phyloP scores from a whole-genome alignment of 2,888 invertebrate genomes.

The Anagyrus pseudococci region DNA sequence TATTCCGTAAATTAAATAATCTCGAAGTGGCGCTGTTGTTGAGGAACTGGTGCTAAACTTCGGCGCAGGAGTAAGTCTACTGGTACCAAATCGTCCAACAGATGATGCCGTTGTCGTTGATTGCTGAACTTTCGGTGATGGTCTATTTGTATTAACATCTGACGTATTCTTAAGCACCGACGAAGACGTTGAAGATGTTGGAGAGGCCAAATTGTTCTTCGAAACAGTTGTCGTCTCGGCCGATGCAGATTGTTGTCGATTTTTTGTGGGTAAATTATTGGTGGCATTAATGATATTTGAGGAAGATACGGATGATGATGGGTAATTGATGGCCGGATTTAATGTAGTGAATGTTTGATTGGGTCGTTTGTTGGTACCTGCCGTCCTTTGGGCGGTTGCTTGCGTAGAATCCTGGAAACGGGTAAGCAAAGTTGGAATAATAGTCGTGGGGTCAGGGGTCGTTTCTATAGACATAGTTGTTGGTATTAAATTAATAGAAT shows the following conservation, averaged over 20 bases:
- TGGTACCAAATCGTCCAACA: conserved; percentile 51
- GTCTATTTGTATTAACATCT: conserved; percentile 62
- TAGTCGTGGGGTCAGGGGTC: conserved; percentile 45
- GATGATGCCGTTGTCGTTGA: conserved; percentile 37
- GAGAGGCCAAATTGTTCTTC: conserved; percentile 8
- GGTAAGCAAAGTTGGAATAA: conserved; percentile 56
- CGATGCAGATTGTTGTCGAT: conserved; percentile 20
- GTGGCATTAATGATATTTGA: conserved; percentile 30
- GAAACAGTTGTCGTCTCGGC: conserved; percentile 17
- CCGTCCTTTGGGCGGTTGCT: conserved; percentile 61
- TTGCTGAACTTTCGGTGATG: conserved; percentile 55
- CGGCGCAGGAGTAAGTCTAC: conserved; percentile 52
- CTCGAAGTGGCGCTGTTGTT: conserved; percentile 65
- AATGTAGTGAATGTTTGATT: conserved; percentile 41
- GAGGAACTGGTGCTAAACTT: conserved; percentile 53
- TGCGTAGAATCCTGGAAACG: conserved; percentile 59
- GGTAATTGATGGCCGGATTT: conserved; percentile 18
- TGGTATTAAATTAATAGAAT: conserved; percentile 37
- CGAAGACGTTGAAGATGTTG: conserved; percentile 9
- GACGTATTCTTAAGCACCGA: conserved; percentile 57
- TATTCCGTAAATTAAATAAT: conserved; percentile 78
- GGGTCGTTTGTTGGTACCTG: conserved; percentile 51
- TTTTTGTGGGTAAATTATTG: conserved; percentile 18
- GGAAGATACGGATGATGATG: conserved; percentile 38
- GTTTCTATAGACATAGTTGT: conserved; percentile 38